phyloP scores from a whole-genome alignment of 2,888 invertebrate genomes.

The Coelopa pilipes region DNA sequence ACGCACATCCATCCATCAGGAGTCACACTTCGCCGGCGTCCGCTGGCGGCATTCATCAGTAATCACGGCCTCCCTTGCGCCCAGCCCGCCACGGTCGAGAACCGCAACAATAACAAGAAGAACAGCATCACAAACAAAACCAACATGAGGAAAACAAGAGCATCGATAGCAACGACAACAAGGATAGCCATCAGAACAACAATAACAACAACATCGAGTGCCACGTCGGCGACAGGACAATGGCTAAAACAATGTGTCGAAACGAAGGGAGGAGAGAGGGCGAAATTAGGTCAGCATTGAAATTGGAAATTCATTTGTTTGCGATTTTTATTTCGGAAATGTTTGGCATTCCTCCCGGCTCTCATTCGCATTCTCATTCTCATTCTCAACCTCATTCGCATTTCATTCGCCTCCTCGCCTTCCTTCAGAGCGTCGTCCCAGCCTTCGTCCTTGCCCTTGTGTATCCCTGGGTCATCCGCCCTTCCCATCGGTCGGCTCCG shows the following conservation, averaged over 20 bases:
- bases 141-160: too few species aligned
- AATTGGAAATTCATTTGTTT: constrained; percentile 36
- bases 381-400: too few species aligned
- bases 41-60: constrained; percentile 10
- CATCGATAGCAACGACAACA: too few species aligned
- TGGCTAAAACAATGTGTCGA: constrained; percentile 15
- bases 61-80: background rate
- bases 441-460: background rate
- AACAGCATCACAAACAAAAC: too few species aligned
- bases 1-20: constrained; percentile 27
- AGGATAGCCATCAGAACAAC: too few species aligned
- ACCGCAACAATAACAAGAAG: too few species aligned
- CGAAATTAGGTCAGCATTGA: constrained; percentile 31
- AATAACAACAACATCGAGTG: too few species aligned
- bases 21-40: constrained; percentile 18
- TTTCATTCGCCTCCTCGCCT: too few species aligned
- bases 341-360: constrained; percentile 16
- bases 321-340: constrained; percentile 28
- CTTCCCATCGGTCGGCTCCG: background rate
- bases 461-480: background rate
- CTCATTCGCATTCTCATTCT: background rate
- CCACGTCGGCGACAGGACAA: background rate
- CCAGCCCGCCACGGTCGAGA: too few species aligned
- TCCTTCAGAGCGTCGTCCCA: background rate
- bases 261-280: constrained; percentile 7